Percentiles rank a stretch among this genome's conserved stretches.
Conservation (phyloP, 2,797 vertebrate genomes). For the Tachyglossus aculeatus region DNA sequence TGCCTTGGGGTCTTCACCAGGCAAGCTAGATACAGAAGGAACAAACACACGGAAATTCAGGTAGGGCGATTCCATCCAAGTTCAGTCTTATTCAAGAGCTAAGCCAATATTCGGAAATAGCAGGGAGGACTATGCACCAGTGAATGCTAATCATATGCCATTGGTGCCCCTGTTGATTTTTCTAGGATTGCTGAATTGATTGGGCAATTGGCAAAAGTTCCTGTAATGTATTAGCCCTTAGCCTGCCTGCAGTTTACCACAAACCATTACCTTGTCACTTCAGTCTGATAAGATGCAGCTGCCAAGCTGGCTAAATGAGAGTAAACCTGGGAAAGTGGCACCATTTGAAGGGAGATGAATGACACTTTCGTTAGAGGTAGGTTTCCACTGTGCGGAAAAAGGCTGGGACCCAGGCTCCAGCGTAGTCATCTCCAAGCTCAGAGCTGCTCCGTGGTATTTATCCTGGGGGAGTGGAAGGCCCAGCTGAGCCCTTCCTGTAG, state of each 20-base stretch:
- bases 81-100: conserved; percentile 10
- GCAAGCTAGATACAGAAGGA: neutral
- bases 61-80: neutral
- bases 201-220: neutral
- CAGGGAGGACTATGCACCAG: conserved; percentile 33
- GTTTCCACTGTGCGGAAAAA: too few species aligned
- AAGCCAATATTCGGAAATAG: conserved; percentile 9
- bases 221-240: neutral
- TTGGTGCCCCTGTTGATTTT: conserved; percentile 43
- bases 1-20: neutral
- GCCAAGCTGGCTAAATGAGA: neutral
- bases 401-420: neutral
- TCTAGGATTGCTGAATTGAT: conserved; percentile 33
- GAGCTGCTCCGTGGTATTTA: too few species aligned
- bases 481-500: neutral
- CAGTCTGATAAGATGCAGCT: too few species aligned
- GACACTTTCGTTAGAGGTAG: neutral
- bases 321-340: neutral
- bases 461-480: too few species aligned
- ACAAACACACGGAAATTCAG: neutral
- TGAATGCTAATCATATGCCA: conserved; percentile 35
- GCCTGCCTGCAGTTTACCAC: neutral
- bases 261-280: neutral
- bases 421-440: neutral
- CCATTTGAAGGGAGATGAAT: neutral